Evolutionary conservation across 2,888 invertebrate species (phyloP).

Genomic region (Caenorhabditis doughertyi): DNA sequence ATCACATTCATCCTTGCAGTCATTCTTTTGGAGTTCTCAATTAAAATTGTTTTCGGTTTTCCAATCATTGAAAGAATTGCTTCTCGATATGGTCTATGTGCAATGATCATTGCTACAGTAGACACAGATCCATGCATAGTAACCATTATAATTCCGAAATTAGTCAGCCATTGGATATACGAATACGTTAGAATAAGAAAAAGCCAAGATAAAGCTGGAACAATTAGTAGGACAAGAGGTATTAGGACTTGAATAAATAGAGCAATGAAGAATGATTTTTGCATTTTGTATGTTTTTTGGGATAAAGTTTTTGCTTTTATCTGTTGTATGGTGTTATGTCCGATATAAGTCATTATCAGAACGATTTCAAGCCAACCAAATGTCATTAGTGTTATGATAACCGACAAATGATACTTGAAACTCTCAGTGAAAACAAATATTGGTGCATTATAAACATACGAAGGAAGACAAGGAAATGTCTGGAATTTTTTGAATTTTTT

Average conservation of each 20-base stretch:
- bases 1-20: too few relatives aligned
- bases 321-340: background rate
- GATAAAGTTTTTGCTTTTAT: background rate
- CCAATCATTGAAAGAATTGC: too few relatives aligned
- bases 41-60: too few relatives aligned
- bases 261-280: background rate
- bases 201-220: too few relatives aligned
- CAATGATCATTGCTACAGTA: background rate
- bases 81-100: constrained; percentile 11
- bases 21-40: too few relatives aligned
- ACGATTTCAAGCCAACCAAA: background rate
- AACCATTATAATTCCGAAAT: background rate
- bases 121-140: background rate
- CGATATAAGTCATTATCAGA: background rate
- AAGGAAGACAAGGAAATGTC: background rate
- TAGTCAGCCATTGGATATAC: background rate
- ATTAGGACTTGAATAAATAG: background rate
- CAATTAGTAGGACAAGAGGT: background rate
- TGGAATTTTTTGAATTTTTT: background rate
- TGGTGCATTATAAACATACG: background rate
- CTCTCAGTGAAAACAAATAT: background rate
- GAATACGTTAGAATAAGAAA: background rate
- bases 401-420: background rate
- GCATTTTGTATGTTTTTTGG: background rate
- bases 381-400: background rate